Base-by-base conservation (phyloP, 2,797 vertebrate species). In the Acanthurus tractus region DNA sequence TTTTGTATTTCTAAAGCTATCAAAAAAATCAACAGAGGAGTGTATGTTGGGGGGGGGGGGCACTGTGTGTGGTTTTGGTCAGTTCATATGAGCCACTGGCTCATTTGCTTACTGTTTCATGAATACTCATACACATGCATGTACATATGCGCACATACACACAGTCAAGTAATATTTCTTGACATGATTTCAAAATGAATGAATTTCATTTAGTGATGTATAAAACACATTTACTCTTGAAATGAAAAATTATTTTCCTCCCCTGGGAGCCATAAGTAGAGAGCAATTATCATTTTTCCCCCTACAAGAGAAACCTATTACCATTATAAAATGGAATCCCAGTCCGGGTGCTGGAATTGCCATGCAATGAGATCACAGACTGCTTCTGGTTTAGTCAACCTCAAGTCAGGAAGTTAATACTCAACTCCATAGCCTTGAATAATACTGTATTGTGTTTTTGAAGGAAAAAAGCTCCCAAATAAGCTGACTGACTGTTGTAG, bases 221-320 rank as follows among this genome's bases (percentile, higher is more conserved):
- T 80, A 63, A 82, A 87, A 75, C 70, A 70, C 76, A 80, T 80
- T 82, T 66, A 55, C 45, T 52, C 6, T 0, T 23, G 44, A 72
- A 56, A 66, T 52, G 50, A 58, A 70, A 72, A 36, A 58, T 61
- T 34, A 74, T 76, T 66, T 36, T 57, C 68, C 62, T 79, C 62
- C 38, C n/a, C 42, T 38, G 52, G 70, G 75, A 67, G 57, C 54
- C 61, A 69, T 77, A 63, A 76, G 66, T 64, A 50, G 38, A 22
- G 25, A 62, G 45, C 46, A n/a, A 82, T 82, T 69, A 70, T 65
- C 54, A 73, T 78, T 71, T 77, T 50, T 62, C 25, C 55, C 57
- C 57, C 53, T 72, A 63, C 36, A 71, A 67, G 56, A 83, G 63
- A 76, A 87, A 80, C 25, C 63, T 63, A 85, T 78, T 69, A 72